Base-by-base conservation (phyloP, 2,113 vertebrate species). In the Dascyllus trimaculatus region DNA sequence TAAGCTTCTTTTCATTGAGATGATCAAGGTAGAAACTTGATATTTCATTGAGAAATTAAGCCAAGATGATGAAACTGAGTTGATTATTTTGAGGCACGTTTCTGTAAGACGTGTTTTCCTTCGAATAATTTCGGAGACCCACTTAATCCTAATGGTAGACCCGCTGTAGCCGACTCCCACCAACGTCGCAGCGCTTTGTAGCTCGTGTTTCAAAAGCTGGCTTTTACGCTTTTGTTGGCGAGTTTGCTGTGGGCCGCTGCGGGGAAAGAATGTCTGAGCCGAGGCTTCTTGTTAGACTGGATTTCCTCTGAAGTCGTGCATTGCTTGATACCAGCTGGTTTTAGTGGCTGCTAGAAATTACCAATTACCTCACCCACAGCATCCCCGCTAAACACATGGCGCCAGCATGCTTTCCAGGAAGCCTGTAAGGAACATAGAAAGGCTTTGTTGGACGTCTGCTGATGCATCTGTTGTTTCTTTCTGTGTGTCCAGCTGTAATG, bases 301-400 rank as follows among this genome's bases (percentile, higher is more conserved):
- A 57, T 70, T 63, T 70, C 57, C 71, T 92, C 71, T 85, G 79
- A 89, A 89, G 76, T 71, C 15, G 0, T 19, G 19, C 73, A 58
- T 63, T 57, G 68, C 84, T 86, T 85, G 72, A 81, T 73, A 63
- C 46, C 69, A 66, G 75, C 81, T 89, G 89, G 58, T 69, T 84
- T 82, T 62, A 78, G 59, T 60, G 62, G 58, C 72, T 79, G 84
- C 71, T 71, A 56, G 79, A 85, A 79, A 84, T 82, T 7, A 69
- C 73, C 71, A 78, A 17, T 81, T 83, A 69, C 71, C 32, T 73
- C 70, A 40, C 64, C 75, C 80, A 63, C 68, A 14, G 81, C 78
- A 80, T 84, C 85, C 79, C 64, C 51, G 35, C 71, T 72, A 19
- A 54, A 76, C 90, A 89, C 74, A 85, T 92, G 90, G 64, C 66